Evolutionary conservation across 2,888 invertebrate species (phyloP).

Genomic region (Chalcosyrphus nemorum): DNA sequence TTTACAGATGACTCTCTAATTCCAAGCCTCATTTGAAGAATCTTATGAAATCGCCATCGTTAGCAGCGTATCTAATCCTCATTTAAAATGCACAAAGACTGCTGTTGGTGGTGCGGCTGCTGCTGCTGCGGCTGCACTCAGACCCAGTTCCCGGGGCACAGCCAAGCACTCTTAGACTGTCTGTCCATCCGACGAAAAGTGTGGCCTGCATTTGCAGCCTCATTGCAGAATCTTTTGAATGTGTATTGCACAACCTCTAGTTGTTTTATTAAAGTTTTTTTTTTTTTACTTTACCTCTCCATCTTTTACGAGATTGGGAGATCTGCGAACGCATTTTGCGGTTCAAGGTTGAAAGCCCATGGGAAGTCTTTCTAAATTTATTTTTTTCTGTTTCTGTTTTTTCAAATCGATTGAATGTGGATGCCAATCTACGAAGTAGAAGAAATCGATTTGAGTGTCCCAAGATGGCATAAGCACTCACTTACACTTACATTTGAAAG

Average conservation of each 20-base stretch:
- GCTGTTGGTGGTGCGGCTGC: neutral
- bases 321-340: conserved; percentile 35
- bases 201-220: conserved; percentile 63
- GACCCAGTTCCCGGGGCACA: conserved; percentile 50
- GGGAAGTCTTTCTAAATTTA: conserved; percentile 39
- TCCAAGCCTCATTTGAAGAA: conserved; percentile 45
- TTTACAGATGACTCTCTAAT: conserved; percentile 29
- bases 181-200: conserved; percentile 14
- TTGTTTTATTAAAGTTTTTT: conserved; percentile 5
- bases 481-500: conserved; percentile 39
- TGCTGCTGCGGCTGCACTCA: neutral
- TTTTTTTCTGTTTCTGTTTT: neutral
- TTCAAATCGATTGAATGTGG: neutral
- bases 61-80: conserved; percentile 12
- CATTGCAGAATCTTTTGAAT: conserved; percentile 53
- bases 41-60: conserved; percentile 56
- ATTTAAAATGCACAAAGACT: conserved; percentile 16
- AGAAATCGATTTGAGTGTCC: conserved; percentile 21
- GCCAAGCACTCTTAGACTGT: neutral
- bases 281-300: neutral
- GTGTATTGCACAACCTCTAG: conserved; percentile 51
- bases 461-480: conserved; percentile 5
- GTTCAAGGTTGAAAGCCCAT: conserved; percentile 53
- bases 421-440: conserved; percentile 12
- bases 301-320: neutral